Evolutionary conservation across 1,140 invertebrate genomes (phyloP).

Genomic region (Hyles vespertilio): DNA sequence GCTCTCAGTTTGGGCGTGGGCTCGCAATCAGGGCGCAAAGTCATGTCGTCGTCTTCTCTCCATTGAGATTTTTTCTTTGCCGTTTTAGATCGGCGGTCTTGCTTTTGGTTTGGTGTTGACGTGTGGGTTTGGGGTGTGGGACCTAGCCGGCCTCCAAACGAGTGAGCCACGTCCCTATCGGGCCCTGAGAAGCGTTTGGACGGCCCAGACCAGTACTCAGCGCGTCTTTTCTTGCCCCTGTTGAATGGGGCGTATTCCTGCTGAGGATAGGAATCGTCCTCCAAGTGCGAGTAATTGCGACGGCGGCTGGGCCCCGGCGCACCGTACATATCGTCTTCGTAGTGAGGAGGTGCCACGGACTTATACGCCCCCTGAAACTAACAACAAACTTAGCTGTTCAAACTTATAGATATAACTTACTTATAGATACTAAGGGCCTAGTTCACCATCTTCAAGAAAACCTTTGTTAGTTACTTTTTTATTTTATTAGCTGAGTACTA

Average conservation of each 20-base stretch:
- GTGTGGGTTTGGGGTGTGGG: not conserved
- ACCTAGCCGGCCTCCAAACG: not conserved
- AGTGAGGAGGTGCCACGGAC: not conserved
- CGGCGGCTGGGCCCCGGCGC: not conserved
- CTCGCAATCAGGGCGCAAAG: slow-evolving; percentile 26
- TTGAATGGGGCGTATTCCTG: slow-evolving; percentile 3
- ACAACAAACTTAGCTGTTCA: too few relatives aligned
- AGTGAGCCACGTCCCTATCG: not conserved
- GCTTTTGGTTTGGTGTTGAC: not conserved
- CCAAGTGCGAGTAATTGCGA: not conserved
- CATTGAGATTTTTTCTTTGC: not conserved
- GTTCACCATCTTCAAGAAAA: too few relatives aligned
- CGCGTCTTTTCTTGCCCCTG: not conserved
- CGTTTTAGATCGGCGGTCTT: too few relatives aligned
- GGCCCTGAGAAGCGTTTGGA: not conserved
- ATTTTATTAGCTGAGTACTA: too few relatives aligned
- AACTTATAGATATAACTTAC: too few relatives aligned
- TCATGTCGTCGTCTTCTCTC: not conserved
- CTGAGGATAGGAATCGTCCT: not conserved
- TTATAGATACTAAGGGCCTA: too few relatives aligned
- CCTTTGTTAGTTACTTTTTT: too few relatives aligned
- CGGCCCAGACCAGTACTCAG: too few relatives aligned
- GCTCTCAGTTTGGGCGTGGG: slow-evolving; percentile 38
- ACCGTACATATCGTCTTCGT: not conserved
- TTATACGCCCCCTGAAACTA: slow-evolving; percentile 3